These are phyloP conservation scores for Pammene aurita DNA, from an alignment of 2,888 invertebrate species.

Conservation along the genomic window DNA sequence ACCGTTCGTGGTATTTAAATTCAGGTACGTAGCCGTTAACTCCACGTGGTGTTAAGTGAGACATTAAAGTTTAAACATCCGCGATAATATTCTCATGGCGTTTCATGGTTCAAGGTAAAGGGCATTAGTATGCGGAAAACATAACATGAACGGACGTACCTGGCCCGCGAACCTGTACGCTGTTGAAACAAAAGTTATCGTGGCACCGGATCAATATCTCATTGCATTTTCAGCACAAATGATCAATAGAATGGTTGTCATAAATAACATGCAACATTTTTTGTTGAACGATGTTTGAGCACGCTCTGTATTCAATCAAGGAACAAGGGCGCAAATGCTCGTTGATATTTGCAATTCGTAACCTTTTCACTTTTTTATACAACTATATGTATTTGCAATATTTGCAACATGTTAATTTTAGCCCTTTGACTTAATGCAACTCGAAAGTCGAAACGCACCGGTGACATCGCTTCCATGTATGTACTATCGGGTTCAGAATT, in stretches of 20 bases:
- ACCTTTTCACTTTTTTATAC: too few species aligned
- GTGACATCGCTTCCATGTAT: too few species aligned
- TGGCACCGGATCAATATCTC: not conserved
- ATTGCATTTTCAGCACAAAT: not conserved
- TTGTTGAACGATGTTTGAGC: constrained; percentile 3
- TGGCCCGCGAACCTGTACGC: constrained; percentile 57
- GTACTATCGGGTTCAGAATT: too few species aligned
- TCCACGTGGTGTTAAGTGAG: constrained; percentile 43
- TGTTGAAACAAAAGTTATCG: constrained; percentile 14
- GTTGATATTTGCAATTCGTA: too few species aligned
- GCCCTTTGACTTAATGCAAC: too few species aligned
- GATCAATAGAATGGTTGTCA: too few species aligned
- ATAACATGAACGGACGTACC: constrained; percentile 55
- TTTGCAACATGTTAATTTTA: too few species aligned
- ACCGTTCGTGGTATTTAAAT: constrained; percentile 2
- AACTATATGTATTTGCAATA: too few species aligned
- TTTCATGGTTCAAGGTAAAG: constrained; percentile 62
- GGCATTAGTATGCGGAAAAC: constrained; percentile 74
- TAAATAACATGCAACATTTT: constrained; percentile 2
- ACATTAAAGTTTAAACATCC: constrained; percentile 45
- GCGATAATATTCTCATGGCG: constrained; percentile 44
- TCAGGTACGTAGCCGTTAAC: not conserved
- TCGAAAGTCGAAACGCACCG: too few species aligned
- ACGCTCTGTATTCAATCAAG: too few species aligned
- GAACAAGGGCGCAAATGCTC: too few species aligned